Conservation (phyloP, 2,113 vertebrate genomes). For the Phrynosoma blainvillii region DNA sequence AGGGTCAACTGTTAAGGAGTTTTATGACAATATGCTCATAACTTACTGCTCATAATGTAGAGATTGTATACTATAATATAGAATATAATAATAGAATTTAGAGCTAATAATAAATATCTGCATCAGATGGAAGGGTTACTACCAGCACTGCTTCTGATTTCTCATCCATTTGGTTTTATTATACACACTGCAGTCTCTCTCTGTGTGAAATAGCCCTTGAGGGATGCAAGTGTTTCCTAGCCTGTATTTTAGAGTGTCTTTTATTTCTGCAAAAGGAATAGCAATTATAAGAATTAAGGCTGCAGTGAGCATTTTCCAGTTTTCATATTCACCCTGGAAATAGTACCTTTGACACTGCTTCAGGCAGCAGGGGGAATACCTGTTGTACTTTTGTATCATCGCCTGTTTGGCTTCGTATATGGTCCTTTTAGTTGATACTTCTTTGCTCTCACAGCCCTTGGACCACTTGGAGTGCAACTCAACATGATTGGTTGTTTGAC, state of each 20-base stretch:
- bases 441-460: neutral
- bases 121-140: neutral
- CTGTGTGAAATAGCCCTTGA: neutral
- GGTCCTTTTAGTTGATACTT: neutral
- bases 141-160: neutral
- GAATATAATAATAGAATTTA: neutral
- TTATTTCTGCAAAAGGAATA: neutral
- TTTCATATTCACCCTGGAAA: neutral
- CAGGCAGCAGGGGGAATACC: neutral
- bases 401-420: neutral
- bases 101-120: neutral
- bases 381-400: neutral
- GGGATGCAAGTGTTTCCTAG: neutral
- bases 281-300: neutral
- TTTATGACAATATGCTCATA: conserved; percentile 1
- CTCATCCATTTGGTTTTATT: neutral
- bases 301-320: neutral
- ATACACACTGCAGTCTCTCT: neutral
- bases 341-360: neutral
- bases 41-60: neutral
- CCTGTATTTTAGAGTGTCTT: neutral
- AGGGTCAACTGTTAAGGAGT: neutral
- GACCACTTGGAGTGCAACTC: neutral
- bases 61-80: neutral
- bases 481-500: too few relatives aligned